Base-by-base conservation (phyloP, 2,888 invertebrate genomes). In the Diadegma fenestrale region DNA sequence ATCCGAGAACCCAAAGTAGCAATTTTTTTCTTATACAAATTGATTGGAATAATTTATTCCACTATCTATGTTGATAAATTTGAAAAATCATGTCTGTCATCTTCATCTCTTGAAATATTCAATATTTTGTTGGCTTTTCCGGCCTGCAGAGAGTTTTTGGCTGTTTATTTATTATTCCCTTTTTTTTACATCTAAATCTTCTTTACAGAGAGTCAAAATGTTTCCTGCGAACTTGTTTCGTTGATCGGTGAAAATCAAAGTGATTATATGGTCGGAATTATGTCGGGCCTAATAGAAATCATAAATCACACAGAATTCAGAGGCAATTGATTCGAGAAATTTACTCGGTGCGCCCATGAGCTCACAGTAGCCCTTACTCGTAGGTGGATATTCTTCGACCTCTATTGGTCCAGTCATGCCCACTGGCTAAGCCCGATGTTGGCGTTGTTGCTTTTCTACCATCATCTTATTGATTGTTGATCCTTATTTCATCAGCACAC, bases 281-380 rank as follows among this genome's bases (percentile, higher is more conserved):
- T 71, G 33, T 71, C 37, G 6, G 14, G 19, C 17, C 33, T 33
- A 54, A 71, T 48, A 33, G 48, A 48, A 71, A 33, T 51, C 10
- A 71, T 71, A 71, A 71, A 71, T 71, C 71, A 54, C 3, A 71
- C 12, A 37, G 37, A 26, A 71, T 54, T 54, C 51, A 48, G 71
- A 71, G 51, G 51, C 37, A 37, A 54, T 54, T 71, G 71, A 54
- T 33, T 71, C 7, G 22, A 71, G 33, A 33, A 51, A 37, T 33
- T n/a, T 5, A 37, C 51, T 54, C n/a, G 37, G 48, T 51, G n/a
- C n/a, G 3, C 6, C 19, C n/a, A n/a, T n/a, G 71, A 43, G 22
- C 69, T 43, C 22, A 26, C 51, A 5, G 51, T 48, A 37, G 51
- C 37, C 22, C 51, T 51, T n/a, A 33, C 37, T 37, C 51, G 71